These are phyloP conservation scores for Trichogramma pretiosum DNA, from an alignment of 1,140 invertebrate species.

Conservation along the genomic window DNA sequence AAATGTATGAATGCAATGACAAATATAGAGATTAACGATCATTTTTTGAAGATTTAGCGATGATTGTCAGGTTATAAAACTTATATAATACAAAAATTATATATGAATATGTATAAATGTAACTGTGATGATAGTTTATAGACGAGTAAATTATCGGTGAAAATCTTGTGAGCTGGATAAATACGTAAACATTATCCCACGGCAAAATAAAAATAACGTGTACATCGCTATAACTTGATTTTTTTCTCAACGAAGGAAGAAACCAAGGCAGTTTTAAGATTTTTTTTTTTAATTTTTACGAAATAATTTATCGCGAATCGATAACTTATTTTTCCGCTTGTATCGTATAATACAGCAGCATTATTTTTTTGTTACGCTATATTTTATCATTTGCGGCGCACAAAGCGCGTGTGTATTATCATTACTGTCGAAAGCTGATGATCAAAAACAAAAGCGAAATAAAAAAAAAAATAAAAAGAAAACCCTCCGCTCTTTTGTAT, in stretches of 20 bases:
- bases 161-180: conserved; percentile 15
- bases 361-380: conserved; percentile 13
- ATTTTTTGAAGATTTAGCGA: conserved; percentile 22
- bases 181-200: no score
- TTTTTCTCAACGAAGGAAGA: no score
- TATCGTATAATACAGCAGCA: no score
- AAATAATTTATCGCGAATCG: conserved; percentile 13
- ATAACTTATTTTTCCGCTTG: conserved; percentile 11
- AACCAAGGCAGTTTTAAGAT: background rate
- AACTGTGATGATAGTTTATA: conserved; percentile 45
- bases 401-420: no score
- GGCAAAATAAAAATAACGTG: no score
- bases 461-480: no score
- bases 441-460: no score
- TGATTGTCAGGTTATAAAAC: conserved; percentile 23
- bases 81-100: conserved; percentile 23
- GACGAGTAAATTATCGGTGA: conserved; percentile 31
- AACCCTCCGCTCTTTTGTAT: no score
- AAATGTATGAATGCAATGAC: no score
- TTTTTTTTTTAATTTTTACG: no score
- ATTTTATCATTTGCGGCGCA: conserved; percentile 14
- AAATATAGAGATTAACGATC: conserved; percentile 15
- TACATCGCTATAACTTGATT: no score
- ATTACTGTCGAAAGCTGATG: no score
- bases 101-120: conserved; percentile 35